Evolutionary conservation across 2,797 vertebrate species (phyloP), one percentile per base, ranked within the genome.

Genomic region (Sebastes iracundus): DNA sequence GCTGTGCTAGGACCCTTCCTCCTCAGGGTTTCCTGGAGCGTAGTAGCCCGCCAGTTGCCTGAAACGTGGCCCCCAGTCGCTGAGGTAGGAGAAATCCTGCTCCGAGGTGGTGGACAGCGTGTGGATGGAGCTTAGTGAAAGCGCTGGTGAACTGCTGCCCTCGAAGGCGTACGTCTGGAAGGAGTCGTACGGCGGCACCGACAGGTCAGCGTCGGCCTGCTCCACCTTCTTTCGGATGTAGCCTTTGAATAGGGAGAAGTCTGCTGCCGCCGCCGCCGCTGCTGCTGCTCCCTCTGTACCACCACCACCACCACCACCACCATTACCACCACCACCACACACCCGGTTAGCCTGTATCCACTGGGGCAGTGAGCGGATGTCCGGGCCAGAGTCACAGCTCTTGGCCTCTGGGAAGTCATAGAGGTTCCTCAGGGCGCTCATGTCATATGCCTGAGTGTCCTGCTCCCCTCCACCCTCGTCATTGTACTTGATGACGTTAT

Each of bases 401-500:
- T 98, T 98, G 82, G 96, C 94, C 86, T 99, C 98, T 0, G 97
- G 97, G 83, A 99, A 98, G 94, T 99, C 98, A 2, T 99, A 99
- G 82, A 99, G 98, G 93, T 97, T 99, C 58, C 99, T 96, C 87
- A 99, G 93, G 9, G 99, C 97, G 7, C 97, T 98, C 99, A 99
- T 99, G 95, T 99, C 99, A 4, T 99, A 99, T 10, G 99, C 99
- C 90, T 99, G 97, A 0, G 99, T 99, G 97, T 99, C 99, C 95
- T 99, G 98, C 93, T 99, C 99, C 0, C 99, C 98, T 0, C 99
- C 99, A 0, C 99, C 99, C 81, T 99, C 99, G 1, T 99, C 99
- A 0, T 99, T 99, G 96, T 99, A 99, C 86, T 99, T 99, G 95
- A 99, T 99, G 92, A 99, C 98, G 60, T 99, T 99, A 94, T 99